Conservation (phyloP, 1,140 invertebrate genomes). For the Sinonovacula constricta region DNA sequence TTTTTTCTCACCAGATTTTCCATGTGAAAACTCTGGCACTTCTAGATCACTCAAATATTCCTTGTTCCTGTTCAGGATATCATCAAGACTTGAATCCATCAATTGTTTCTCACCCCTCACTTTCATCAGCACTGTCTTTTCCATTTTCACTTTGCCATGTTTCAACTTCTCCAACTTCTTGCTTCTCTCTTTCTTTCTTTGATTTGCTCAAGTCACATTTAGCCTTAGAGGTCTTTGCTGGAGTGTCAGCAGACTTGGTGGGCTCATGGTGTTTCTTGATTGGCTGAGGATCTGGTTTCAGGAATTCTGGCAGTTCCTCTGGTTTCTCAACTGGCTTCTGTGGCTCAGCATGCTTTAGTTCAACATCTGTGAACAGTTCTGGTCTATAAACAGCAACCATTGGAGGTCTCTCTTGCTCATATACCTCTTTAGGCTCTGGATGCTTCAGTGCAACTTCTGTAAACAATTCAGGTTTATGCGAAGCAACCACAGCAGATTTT, state of each 20-base stretch:
- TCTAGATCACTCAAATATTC: conserved; percentile 61
- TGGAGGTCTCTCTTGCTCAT: background rate
- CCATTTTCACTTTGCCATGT: conserved; percentile 6
- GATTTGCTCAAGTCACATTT: background rate
- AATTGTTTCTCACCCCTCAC: background rate
- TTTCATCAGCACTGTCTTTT: background rate
- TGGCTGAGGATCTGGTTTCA: background rate
- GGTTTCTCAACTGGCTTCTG: background rate
- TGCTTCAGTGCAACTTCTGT: no score
- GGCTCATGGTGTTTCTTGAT: background rate
- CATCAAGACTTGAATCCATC: conserved; percentile 55
- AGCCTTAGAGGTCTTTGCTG: background rate
- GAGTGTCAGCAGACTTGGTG: background rate
- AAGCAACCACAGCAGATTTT: no score
- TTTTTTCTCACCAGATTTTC: conserved; percentile 20
- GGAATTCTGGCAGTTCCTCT: background rate
- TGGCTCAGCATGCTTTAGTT: background rate
- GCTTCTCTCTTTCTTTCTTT: background rate
- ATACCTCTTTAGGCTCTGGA: background rate
- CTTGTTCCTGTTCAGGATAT: conserved; percentile 56
- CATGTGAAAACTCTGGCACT: background rate
- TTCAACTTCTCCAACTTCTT: background rate
- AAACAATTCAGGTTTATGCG: no score
- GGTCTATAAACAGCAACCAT: background rate
- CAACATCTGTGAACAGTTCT: background rate